Evolutionary conservation across 2,888 invertebrate genomes (phyloP), one percentile per base, ranked within the genome.

Genomic region (Automeris io): DNA sequence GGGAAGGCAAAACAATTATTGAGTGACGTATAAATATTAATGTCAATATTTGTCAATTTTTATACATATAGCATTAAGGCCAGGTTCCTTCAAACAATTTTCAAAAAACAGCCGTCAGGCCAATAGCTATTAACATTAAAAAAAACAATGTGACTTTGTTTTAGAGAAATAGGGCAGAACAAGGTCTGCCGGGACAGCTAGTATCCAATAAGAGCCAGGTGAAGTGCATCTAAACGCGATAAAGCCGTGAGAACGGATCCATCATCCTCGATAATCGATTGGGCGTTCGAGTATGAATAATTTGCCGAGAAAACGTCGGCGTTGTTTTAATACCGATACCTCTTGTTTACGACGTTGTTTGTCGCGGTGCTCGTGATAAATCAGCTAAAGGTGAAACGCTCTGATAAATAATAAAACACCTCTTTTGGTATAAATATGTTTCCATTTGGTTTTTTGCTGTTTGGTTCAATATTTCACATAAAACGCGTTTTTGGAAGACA

Each of bases 251-350:
- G 51, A 49, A 57, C 54, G 61, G 61, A 75, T 76, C 63, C 69
- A 70, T 75, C 75, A 71, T 61, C 46, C 49, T 42, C 40, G 19
- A 43, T 70, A 73, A 76, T 71, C 71, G 74, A 70, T 70, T 62
- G 64, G 51, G 57, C 68, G 50, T 42, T 57, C 54, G 53, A 45
- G 55, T 43, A 51, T 61, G 62, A 69, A 64, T 66, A 67, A 69
- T 72, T 57, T 54, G 36, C 51, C 45, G 49, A 50, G 49, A 51
- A 62, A 51, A 50, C 23, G 7, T 5, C 12, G 13, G 19, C 26
- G 39, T 26, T 47, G 44, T 50, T 54, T 33, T 45, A 51, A 47
- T 49, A 45, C 44, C 46, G 51, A 41, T 29, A 29, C 16, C 29
- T 29, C 34, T 34, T 40, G 45, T 44, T 49, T 49, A 50, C 44